These are phyloP conservation scores for Elmis aenea DNA, from an alignment of 2,888 invertebrate genomes.

Conservation along the genomic window DNA sequence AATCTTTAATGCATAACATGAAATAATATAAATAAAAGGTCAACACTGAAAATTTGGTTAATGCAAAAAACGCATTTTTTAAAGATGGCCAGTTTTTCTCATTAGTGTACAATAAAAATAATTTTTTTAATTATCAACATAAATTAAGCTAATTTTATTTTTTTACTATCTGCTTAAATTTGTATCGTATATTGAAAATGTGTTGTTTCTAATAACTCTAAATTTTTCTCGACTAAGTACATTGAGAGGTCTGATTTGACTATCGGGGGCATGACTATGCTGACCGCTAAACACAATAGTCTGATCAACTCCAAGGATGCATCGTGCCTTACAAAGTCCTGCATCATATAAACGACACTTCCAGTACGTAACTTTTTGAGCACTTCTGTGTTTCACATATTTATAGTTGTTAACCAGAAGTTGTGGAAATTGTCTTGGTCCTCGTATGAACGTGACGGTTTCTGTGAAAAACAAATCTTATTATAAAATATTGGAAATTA, in stretches of 20 bases:
- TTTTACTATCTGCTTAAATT: too few relatives aligned
- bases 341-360: conserved; percentile 41
- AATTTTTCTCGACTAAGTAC: conserved; percentile 29
- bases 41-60: too few relatives aligned
- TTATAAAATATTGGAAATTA: conserved; percentile 1
- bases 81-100: too few relatives aligned
- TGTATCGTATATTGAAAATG: too few relatives aligned
- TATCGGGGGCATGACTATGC: conserved; percentile 29
- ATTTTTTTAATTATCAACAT: too few relatives aligned
- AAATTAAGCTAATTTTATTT: too few relatives aligned
- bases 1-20: too few relatives aligned
- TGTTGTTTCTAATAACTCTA: conserved; percentile 9
- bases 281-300: conserved; percentile 29
- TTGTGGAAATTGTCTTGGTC: conserved; percentile 34
- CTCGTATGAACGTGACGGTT: conserved; percentile 36
- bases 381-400: conserved; percentile 41
- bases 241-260: conserved; percentile 12
- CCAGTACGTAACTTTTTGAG: conserved; percentile 40
- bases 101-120: too few relatives aligned
- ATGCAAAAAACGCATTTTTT: too few relatives aligned
- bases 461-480: conserved; percentile 14
- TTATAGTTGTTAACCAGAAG: conserved; percentile 36
- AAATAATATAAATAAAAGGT: too few relatives aligned
- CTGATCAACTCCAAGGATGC: conserved; percentile 31
- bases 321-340: conserved; percentile 39